Evolutionary conservation across 2,888 invertebrate species (phyloP).

Genomic region (Drosophila imparisetae): DNA sequence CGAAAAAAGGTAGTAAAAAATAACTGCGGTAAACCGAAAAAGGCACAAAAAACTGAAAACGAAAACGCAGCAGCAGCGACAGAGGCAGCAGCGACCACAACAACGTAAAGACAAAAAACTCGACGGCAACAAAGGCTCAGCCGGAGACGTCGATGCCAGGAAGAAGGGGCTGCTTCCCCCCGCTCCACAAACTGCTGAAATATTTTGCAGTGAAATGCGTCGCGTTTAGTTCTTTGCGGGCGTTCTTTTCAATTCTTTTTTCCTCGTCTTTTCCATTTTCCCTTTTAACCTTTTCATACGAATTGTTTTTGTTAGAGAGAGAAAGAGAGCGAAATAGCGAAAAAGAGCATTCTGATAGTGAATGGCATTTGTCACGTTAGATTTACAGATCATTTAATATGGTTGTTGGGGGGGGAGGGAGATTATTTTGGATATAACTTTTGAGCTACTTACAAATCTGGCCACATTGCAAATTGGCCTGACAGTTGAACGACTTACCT

Average conservation of each 20-base stretch:
- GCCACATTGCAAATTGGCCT: constrained; percentile 13
- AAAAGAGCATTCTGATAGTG: constrained; percentile 35
- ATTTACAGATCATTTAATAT: constrained; percentile 40
- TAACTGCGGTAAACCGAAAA: constrained; percentile 81
- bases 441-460: constrained; percentile 64
- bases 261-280: constrained; percentile 1
- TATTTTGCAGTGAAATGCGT: constrained; percentile 60
- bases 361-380: constrained; percentile 54
- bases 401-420: background rate
- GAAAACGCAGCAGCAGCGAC: constrained; percentile 66
- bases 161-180: background rate
- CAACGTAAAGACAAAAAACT: constrained; percentile 65
- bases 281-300: constrained; percentile 6
- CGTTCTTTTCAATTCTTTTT: constrained; percentile 60
- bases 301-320: constrained; percentile 2
- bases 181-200: constrained; percentile 9
- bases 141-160: constrained; percentile 41
- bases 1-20: constrained; percentile 81
- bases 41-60: constrained; percentile 79
- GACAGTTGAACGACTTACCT: constrained; percentile 62
- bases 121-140: constrained; percentile 62
- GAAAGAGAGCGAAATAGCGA: background rate
- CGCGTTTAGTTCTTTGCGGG: constrained; percentile 56
- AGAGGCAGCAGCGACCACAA: constrained; percentile 51
- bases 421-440: constrained; percentile 16